Conservation (phyloP, 2,113 vertebrate genomes). For the Gadus macrocephalus region DNA sequence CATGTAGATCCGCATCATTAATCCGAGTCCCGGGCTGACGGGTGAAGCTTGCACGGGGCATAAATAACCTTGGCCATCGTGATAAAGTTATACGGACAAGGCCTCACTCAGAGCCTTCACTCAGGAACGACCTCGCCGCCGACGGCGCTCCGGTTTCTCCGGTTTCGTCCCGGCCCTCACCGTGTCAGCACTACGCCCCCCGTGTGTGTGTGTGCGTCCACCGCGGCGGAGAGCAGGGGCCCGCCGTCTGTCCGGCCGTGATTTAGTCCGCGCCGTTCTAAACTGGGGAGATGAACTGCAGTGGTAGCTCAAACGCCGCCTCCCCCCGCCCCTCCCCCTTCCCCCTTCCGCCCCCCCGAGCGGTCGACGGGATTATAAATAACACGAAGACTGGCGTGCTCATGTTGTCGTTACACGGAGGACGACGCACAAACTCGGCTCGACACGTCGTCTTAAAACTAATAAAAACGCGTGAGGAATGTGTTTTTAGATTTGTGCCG, state of each 20-base stretch:
- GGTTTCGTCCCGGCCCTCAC: conserved; percentile 18
- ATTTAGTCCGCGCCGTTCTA: conserved; percentile 36
- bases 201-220: conserved; percentile 17
- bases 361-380: conserved; percentile 28
- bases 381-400: background rate
- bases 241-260: conserved; percentile 23
- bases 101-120: background rate
- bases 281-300: conserved; percentile 25
- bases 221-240: conserved; percentile 15
- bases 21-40: no score
- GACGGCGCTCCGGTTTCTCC: conserved; percentile 21
- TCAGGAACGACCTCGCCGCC: conserved; percentile 15
- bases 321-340: no score
- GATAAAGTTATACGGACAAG: background rate
- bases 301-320: conserved; percentile 7
- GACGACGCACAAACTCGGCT: conserved; percentile 6
- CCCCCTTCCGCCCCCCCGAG: conserved; percentile 11
- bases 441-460: background rate
- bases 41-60: no score
- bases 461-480: background rate
- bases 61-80: background rate
- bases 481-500: conserved; percentile 15
- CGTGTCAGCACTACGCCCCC: background rate
- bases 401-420: conserved; percentile 25
- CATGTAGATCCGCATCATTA: no score